Base-by-base conservation (phyloP, 2,113 vertebrate genomes). In the Mionectes macconnelli region DNA sequence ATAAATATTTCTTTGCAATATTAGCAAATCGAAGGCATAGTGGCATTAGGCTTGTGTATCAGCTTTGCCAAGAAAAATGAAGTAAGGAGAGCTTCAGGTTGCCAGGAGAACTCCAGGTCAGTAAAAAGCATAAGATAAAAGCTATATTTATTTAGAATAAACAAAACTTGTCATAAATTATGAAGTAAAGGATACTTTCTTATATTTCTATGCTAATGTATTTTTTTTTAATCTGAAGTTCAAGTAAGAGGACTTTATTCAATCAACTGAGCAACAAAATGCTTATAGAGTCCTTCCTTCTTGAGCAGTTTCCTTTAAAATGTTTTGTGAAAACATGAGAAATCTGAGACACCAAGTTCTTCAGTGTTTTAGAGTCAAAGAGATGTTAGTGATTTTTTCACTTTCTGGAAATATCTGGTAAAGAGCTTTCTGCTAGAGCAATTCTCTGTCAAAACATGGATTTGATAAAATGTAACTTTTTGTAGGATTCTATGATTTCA, bases 371-470 rank as follows among this genome's bases (percentile, higher is more conserved):
- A 28, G 42, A 79, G 33, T 79, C 63, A 86, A 89, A 57, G 28
- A 84, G 73, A 80, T 80, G 25, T 69, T 69, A 67, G 35, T 59
- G 52, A 67, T 80, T 94, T 90, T 90, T 90, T 88, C 37, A 68
- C 18, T 81, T 93, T 90, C 47, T n/a, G n/a, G 25, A 87, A 93
- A 84, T 23, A 75, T 74, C 44, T 88, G 25, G 44, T 57, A 40
- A 68, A 87, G 68, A 78, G 40, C 25, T 90, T 94, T 81, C 72
- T 84, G 60, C 33, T 68, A 33, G 17, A 86, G 33, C 33, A 87
- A 8, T 75, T 78, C 74, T 78, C 39, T 92, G 40, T 78, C 63
- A 93, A 74, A 93, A 93, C 25, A 64, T 50, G 28, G 40, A 52
- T 86, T 91, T 87, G 67, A 80, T 73, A 73, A 89, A 93, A 75